phyloP scores from a whole-genome alignment of 1,140 invertebrate genomes.

The Nylanderia fulva region DNA sequence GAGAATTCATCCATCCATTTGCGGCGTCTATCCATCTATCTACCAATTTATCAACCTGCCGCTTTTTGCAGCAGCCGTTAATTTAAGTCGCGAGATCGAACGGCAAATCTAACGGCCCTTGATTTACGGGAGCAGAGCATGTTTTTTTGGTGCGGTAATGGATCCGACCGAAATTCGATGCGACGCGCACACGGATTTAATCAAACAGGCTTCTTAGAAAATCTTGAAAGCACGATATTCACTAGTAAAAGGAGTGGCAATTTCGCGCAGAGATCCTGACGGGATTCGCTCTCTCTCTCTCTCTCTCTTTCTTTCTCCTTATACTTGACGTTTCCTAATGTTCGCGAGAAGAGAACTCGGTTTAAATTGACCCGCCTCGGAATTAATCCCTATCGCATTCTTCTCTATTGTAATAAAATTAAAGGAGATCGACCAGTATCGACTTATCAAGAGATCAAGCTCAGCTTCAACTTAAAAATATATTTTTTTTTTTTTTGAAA shows the following conservation, averaged over 20 bases:
- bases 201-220: conserved; percentile 35
- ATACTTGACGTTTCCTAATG: conserved; percentile 1
- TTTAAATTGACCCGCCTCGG: conserved; percentile 63
- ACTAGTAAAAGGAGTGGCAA: conserved; percentile 3
- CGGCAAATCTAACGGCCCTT: conserved; percentile 59
- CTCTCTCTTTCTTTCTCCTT: not conserved
- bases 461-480: not conserved
- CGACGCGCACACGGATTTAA: conserved; percentile 45
- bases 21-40: conserved; percentile 38
- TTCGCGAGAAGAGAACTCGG: conserved; percentile 3
- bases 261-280: not conserved
- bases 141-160: conserved; percentile 43
- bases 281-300: conserved; percentile 9
- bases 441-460: too few species aligned
- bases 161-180: conserved; percentile 31
- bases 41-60: conserved; percentile 51
- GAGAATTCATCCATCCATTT: conserved; percentile 44
- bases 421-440: not conserved
- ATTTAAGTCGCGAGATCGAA: conserved; percentile 53
- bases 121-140: conserved; percentile 47
- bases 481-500: too few species aligned
- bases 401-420: not conserved
- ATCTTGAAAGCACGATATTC: conserved; percentile 31
- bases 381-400: conserved; percentile 47
- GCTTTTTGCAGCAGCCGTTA: conserved; percentile 48